A percentile compares a stretch with the other conserved stretches of the same genome.
Evolutionary conservation across 2,113 vertebrate genomes (phyloP).

Genomic region (Petrocephalus microphthalmus): DNA sequence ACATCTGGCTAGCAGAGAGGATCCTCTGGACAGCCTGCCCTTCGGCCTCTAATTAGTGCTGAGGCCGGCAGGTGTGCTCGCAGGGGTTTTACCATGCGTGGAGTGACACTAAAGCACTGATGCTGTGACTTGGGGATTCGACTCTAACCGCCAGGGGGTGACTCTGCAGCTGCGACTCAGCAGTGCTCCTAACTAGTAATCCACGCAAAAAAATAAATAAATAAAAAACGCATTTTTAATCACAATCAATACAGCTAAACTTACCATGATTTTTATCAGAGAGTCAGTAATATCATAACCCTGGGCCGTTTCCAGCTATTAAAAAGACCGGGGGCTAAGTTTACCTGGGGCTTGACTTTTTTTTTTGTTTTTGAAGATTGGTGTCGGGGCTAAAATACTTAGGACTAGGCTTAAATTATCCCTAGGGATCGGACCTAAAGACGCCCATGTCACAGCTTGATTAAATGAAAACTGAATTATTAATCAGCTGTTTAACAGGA

Average conservation of each 20-base stretch:
- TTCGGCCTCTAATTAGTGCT: neutral
- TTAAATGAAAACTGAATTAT: neutral
- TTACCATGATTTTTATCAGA: constrained; percentile 7
- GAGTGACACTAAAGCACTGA: neutral
- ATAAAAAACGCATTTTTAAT: constrained; percentile 15
- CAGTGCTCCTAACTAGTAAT: neutral
- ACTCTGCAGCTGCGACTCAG: neutral
- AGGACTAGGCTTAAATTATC: too few relatives aligned
- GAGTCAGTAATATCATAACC: neutral
- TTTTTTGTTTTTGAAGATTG: too few relatives aligned
- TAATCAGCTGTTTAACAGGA: neutral
- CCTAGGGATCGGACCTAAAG: too few relatives aligned
- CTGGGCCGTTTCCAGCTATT: too few relatives aligned
- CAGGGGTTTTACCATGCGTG: neutral
- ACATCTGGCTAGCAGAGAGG: neutral
- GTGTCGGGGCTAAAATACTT: too few relatives aligned
- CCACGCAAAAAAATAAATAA: neutral
- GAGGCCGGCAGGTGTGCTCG: neutral
- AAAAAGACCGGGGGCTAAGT: too few relatives aligned
- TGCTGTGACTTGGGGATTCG: neutral
- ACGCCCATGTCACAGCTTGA: neutral
- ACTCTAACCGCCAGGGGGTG: neutral
- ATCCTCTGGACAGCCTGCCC: neutral
- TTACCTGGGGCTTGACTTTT: too few relatives aligned
- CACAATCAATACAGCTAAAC: neutral